phyloP scores from a whole-genome alignment of 2,888 invertebrate genomes.

The Anoplius nigerrimus region DNA sequence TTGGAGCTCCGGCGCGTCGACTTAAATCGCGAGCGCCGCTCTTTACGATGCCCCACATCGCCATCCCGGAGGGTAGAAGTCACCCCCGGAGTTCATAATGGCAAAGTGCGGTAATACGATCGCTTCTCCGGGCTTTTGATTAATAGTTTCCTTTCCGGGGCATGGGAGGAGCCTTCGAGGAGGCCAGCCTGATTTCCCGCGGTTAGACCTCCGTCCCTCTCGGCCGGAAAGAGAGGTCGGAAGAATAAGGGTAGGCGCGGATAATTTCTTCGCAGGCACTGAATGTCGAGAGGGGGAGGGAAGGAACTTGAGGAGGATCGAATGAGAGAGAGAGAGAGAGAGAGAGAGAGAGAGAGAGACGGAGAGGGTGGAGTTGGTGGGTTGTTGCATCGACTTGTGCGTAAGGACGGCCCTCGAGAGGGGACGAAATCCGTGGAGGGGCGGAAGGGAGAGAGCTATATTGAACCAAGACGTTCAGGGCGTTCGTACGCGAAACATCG shows the following conservation, averaged over 20 bases:
- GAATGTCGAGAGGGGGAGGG: neutral
- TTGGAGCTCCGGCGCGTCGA: no score
- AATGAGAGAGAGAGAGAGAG: constrained; percentile 22
- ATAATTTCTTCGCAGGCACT: constrained; percentile 49
- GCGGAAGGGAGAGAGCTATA: constrained; percentile 3
- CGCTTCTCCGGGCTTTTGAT: constrained; percentile 57
- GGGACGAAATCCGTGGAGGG: constrained; percentile 21
- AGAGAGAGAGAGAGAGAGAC: constrained; percentile 18
- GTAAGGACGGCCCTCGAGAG: constrained; percentile 17
- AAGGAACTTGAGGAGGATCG: neutral
- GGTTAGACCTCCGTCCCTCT: no score
- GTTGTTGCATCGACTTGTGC: constrained; percentile 30
- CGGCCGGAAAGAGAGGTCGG: no score
- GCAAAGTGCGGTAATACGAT: constrained; percentile 65
- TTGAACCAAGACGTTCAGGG: neutral
- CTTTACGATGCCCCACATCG: no score
- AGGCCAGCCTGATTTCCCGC: neutral
- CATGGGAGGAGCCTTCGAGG: neutral
- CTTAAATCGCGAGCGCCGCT: no score
- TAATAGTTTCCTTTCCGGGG: constrained; percentile 51
- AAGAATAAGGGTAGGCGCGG: constrained; percentile 51
- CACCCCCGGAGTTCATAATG: constrained; percentile 55
- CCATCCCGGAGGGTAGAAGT: no score
- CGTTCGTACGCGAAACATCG: constrained; percentile 17
- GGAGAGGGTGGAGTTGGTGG: constrained; percentile 13